Evolutionary conservation across 2,113 vertebrate species (phyloP).

Genomic region (Pristiophorus japonicus): DNA sequence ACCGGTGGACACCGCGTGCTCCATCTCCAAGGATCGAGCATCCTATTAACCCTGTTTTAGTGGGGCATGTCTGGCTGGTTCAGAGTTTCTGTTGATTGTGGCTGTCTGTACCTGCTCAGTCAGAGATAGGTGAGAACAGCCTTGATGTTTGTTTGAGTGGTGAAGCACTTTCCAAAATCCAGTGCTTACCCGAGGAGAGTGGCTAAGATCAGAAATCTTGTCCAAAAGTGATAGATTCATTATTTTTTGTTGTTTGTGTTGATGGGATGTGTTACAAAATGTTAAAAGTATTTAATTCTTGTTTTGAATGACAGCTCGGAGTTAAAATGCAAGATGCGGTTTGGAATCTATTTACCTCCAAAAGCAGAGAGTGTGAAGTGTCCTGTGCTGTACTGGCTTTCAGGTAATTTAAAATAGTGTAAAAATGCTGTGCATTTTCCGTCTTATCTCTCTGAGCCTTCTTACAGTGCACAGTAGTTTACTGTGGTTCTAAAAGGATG

Average conservation of each 20-base stretch:
- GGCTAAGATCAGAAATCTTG: background rate
- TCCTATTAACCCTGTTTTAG: background rate
- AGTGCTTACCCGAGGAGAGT: background rate
- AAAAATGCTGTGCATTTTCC: background rate
- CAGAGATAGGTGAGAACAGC: background rate
- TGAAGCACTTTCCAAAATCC: background rate
- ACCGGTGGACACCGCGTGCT: no score
- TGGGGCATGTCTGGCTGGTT: background rate
- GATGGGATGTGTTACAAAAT: background rate
- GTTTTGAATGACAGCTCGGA: constrained; percentile 61
- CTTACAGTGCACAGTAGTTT: background rate
- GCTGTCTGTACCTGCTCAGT: background rate
- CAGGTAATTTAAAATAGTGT: constrained; percentile 58
- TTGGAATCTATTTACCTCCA: constrained; percentile 83
- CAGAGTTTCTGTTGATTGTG: background rate
- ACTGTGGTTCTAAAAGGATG: background rate
- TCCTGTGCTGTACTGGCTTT: constrained; percentile 89
- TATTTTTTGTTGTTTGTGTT: no score
- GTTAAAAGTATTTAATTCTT: background rate
- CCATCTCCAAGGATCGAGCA: no score
- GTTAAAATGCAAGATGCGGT: constrained; percentile 92
- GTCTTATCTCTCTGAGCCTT: background rate
- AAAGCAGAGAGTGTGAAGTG: constrained; percentile 80
- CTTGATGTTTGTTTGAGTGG: background rate
- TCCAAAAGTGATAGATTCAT: background rate